Base-by-base conservation (phyloP, 2,888 invertebrate genomes). In the Molanna angustata region DNA sequence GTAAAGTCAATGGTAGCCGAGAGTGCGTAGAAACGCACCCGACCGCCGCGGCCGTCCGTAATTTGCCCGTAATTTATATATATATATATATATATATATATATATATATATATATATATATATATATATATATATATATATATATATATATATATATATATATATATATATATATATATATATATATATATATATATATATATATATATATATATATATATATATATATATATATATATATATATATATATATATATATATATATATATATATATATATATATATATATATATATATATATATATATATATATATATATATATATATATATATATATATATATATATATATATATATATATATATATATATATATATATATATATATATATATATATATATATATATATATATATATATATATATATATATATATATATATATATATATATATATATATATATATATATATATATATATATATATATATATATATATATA, bases 31-130 rank as follows among this genome's bases (percentile, higher is more conserved):
- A n/a, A n/a, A n/a, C n/a, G n/a, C n/a, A n/a, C n/a, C n/a, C n/a
- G n/a, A n/a, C n/a, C n/a, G n/a, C n/a, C n/a, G n/a, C n/a, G n/a
- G n/a, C n/a, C n/a, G n/a, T n/a, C n/a, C n/a, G n/a, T n/a, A n/a
- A n/a, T n/a, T 63, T 68, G 64, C 70, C 71, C 67, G 70, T 42
- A 2, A 42, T 18, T 19, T 3, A 42, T 18, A 42, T 42, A 18
- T 19, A 42, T 21, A 19, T 42, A 17, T 21, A 42, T 2, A 42
- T 42, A 42, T 13, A 16, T 2, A 42, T 19, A 42, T 3, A 18
- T 42, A 19, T 19, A 19, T 42, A 18, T 18, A 27, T 44, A 3
- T 44, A 32, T 33, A 44, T 32, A 44, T 44, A 27, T 44, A 44
- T 44, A 31, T 44, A 44, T 44, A 4, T 44, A 4, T 44, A 44